Base-by-base conservation (phyloP, 1,140 invertebrate species). In the Trichonephila clavata region DNA sequence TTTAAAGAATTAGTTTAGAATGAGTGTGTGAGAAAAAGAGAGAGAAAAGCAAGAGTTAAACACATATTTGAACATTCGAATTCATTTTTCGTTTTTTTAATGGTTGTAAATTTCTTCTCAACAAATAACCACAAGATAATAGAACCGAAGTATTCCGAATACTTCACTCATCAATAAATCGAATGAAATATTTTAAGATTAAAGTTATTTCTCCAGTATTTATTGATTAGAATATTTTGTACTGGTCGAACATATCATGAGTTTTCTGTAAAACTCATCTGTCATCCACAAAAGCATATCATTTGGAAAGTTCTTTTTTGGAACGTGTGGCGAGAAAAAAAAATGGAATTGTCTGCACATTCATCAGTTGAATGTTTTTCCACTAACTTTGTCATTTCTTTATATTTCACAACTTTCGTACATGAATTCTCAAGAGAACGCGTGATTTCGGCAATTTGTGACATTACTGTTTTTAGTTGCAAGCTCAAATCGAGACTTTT, bases 261-360 rank as follows among this genome's bases (percentile, higher is more conserved):
- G 81, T 83, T 83, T 27, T 59, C 43, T 16, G 21, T 24, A 27
- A 83, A 83, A 83, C 81, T 83, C 81, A 59, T 20, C 27, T 83
- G n/a, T 57, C 50, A 50, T 83, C 50, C 50, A 21, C 50, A 83
- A 83, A 50, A 59, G 81, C 81, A 83, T 83, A 83, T 83, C 81
- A 83, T 83, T 83, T 83, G 81, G n/a, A 50, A 83, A 50, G 7
- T 13, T 83, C 50, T 83, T n/a, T 32, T 83, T 83, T 57, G n/a
- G 43, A 57, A 50, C 16, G 81, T 7, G 32, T 32, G 32, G n/a
- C 20, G 14, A 2, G 68, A 10, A 16, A 77, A 24, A 24, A 24
- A 50, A 50, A 83, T 83, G 24, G 68, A 57, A 57, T 50, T n/a
- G 50, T 83, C 39, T 83, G 14, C 63, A 68, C 63, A 68, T n/a